Base-by-base conservation (phyloP, 2,113 vertebrate species). In the Hirundichthys speculiger region DNA sequence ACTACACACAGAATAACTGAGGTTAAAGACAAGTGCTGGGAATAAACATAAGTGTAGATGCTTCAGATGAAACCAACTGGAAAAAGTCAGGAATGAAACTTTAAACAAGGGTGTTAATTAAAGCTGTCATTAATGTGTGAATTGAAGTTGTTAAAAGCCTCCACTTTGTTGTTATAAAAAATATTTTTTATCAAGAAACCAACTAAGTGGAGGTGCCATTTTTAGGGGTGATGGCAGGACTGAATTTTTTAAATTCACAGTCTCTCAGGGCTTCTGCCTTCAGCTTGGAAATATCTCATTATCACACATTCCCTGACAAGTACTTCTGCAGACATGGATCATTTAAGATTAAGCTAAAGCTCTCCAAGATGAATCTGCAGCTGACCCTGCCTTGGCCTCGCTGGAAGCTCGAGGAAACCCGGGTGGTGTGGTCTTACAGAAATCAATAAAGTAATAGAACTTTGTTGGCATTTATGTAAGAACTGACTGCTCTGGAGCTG, bases 211-310 rank as follows among this genome's bases (percentile, higher is more conserved):
- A 21, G 47, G 46, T 71, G n/a, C 39, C 51, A 69, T 73, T 61
- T 71, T 54, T 49, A 27, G 61, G 46, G 41, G 57, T 25, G 1
- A 64, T 13, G 53, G 50, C 65, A 49, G 64, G 30, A 51, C 51
- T 64, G 48, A 53, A 42, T 56, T 75, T n/a, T 75, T 73, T 34
- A 72, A 54, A 63, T 50, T 48, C 68, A 41, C 55, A 69, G 54
- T 68, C 46, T 65, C 65, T 57, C 53, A 40, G 50, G 66, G 42
- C n/a, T 42, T 51, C 40, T 65, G 63, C 69, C 42, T 65, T 72
- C 39, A 59, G 58, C 64, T 58, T 1, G 20, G 53, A 50, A 61
- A 13, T 27, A 43, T 75, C 49, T 82, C 40, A 69, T 69, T 58
- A 65, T 48, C 10, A 3, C 53, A 59, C 18, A 46, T 81, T 59